Evolutionary conservation across 2,113 vertebrate species (phyloP).

Genomic region (Ictalurus furcatus): DNA sequence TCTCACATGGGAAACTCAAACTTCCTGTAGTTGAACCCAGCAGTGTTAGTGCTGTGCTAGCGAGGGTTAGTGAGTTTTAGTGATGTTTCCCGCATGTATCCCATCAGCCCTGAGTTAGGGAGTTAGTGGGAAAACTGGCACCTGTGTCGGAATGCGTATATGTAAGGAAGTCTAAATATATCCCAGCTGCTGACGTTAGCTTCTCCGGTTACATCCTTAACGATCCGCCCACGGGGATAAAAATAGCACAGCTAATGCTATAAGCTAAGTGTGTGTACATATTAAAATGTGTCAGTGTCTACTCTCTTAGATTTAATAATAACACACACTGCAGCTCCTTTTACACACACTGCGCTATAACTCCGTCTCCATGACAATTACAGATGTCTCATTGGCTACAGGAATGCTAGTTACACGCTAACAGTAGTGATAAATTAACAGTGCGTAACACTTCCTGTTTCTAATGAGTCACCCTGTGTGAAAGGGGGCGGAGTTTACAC

Average conservation of each 20-base stretch:
- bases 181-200: neutral
- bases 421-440: neutral
- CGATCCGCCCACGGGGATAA: neutral
- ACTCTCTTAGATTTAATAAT: neutral
- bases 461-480: neutral
- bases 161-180: conserved; percentile 6
- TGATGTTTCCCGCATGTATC: neutral
- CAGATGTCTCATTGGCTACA: neutral
- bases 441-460: neutral
- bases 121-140: neutral
- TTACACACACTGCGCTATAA: neutral
- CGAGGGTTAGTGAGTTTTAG: neutral
- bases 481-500: neutral
- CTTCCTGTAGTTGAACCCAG: neutral
- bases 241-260: neutral
- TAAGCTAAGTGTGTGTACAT: neutral
- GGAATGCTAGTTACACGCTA: neutral
- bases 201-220: neutral
- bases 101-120: neutral
- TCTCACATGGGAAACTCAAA: neutral
- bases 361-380: neutral
- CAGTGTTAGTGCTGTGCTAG: neutral
- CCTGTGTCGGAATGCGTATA: neutral
- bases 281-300: neutral
- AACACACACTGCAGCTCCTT: neutral